These are phyloP conservation scores for Leucophenga varia DNA, from an alignment of 1,140 invertebrate genomes.

Conservation along the genomic window DNA sequence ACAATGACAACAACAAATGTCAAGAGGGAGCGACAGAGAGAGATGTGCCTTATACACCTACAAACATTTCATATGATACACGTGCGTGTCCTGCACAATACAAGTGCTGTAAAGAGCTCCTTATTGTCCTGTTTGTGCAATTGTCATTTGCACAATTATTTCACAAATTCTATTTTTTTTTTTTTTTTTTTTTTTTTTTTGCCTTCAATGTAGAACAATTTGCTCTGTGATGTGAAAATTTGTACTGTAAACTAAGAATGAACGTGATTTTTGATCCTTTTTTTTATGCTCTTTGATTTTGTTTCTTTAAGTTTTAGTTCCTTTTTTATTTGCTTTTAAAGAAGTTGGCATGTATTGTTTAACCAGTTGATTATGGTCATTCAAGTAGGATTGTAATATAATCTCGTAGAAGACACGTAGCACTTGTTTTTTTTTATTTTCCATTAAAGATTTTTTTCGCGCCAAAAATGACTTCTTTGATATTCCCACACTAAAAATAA, in stretches of 20 bases:
- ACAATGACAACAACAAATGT: constrained; percentile 1
- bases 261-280: constrained; percentile 33
- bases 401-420: no score
- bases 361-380: constrained; percentile 36
- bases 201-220: no score
- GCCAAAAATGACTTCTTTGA: constrained; percentile 9
- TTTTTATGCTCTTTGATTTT: constrained; percentile 12
- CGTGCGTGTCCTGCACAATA: constrained; percentile 38
- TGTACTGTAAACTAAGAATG: constrained; percentile 11
- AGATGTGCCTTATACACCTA: constrained; percentile 26
- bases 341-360: constrained; percentile 35
- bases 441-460: no score
- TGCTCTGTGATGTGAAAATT: constrained; percentile 40
- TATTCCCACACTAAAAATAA: no score
- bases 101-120: no score
- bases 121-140: no score
- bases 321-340: constrained; percentile 15
- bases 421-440: no score
- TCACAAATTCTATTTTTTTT: no score
- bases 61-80: constrained; percentile 21
- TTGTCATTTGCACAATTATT: no score
- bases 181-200: no score
- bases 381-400: no score
- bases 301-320: constrained; percentile 1
- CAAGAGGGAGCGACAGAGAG: no score